A percentile compares a stretch with the other conserved stretches of the same genome.
Conservation (phyloP, 2,113 vertebrate genomes). For the mouse (Mus musculus) region DNA sequence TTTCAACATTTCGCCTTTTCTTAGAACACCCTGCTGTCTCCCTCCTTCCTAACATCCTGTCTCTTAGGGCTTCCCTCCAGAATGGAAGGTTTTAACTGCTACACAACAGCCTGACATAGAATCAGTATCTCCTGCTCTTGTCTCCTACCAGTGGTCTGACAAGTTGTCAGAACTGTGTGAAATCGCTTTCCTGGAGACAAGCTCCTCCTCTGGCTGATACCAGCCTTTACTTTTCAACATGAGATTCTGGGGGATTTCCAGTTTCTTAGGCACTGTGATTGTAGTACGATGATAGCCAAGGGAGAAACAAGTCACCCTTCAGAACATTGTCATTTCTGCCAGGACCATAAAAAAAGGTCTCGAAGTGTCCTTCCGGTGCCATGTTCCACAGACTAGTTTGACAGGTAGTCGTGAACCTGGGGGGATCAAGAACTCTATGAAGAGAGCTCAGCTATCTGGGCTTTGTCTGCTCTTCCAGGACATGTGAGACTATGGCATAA, state of each 20-base stretch:
- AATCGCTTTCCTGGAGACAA: neutral
- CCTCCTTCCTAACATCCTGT: neutral
- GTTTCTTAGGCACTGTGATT: neutral
- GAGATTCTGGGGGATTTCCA: neutral
- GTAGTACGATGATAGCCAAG: neutral
- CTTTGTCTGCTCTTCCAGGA: neutral
- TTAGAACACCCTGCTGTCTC: no score
- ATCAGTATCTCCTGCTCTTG: neutral
- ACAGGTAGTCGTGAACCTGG: neutral
- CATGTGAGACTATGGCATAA: neutral
- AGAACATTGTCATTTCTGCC: neutral
- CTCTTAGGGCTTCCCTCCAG: neutral
- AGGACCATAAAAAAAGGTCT: neutral
- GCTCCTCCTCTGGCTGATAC: neutral
- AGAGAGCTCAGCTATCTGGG: neutral
- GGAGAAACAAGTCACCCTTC: neutral
- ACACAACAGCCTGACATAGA: neutral
- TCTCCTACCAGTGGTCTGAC: neutral
- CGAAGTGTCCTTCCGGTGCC: neutral
- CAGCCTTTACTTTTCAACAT: neutral
- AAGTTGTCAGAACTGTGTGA: slow-evolving; percentile 17
- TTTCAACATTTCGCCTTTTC: neutral
- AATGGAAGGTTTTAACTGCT: neutral
- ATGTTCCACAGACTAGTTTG: neutral
- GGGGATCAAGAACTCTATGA: neutral